Conservation (phyloP, 2,113 vertebrate genomes). For the Peromyscus leucopus region DNA sequence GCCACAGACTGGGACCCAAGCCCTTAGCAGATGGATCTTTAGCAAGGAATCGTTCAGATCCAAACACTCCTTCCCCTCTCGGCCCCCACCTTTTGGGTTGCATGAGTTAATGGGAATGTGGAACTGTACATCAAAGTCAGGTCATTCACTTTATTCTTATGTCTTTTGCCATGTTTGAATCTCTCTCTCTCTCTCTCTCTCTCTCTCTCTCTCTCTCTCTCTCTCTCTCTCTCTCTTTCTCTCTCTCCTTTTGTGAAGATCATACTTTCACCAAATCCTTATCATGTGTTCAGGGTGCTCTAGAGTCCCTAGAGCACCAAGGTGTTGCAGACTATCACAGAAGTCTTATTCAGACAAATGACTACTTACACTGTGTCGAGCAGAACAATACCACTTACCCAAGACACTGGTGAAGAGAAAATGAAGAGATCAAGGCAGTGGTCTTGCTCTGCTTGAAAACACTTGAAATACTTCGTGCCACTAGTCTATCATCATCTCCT, state of each 20-base stretch:
- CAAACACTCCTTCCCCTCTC: background rate
- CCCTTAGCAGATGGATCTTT: background rate
- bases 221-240: background rate
- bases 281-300: background rate
- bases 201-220: background rate
- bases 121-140: background rate
- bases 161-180: background rate
- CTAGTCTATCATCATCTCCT: background rate
- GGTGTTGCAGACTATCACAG: background rate
- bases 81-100: background rate
- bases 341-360: background rate
- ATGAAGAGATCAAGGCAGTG: background rate
- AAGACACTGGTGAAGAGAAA: constrained; percentile 24
- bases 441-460: background rate
- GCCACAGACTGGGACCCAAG: no score
- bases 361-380: background rate
- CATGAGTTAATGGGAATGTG: background rate
- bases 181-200: background rate
- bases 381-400: background rate
- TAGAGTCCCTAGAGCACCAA: background rate
- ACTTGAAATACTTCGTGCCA: background rate
- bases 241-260: background rate
- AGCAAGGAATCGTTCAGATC: background rate
- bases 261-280: background rate
- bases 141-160: constrained; percentile 21